Evolutionary conservation across 2,797 vertebrate species (phyloP), one percentile per base, ranked within the genome.

Genomic region (Delichon dasypus): DNA sequence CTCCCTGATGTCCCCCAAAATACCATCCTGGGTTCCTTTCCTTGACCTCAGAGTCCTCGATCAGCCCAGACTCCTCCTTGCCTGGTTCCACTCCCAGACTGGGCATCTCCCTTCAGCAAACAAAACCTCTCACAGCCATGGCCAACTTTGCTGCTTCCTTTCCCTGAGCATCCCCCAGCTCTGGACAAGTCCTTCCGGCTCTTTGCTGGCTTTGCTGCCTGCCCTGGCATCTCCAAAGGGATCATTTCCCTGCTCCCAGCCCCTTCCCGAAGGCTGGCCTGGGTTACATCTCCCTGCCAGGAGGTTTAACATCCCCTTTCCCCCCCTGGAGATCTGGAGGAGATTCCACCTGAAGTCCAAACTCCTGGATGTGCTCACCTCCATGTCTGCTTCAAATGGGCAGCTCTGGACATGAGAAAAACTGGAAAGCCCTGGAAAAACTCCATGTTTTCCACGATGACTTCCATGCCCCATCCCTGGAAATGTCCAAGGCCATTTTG

Each of bases 121-220:
- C 45, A 40, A 36, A 72, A 16, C 11, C 9, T 77, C 54, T 50
- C 70, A 40, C 8, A 40, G n/a, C 36, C 58, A 34, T n/a, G 36
- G n/a, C 26, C 45, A 45, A 3, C 11, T 18, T 13, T 23, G 36
- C 32, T 88, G 42, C 13, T 86, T 70, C 26, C 20, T 65, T 62
- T 51, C n/a, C 64, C 68, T 4, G 2, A 65, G 45, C 70, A 61
- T 38, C 65, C 40, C 34, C 10, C 50, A 45, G 48, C 67, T 77
- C 64, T 38, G 61, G 18, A 27, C 5, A 0, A 5, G 6, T n/a
- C 50, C 54, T 54, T 30, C 26, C 0, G 0, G 25, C 30, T 34
- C 44, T 48, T n/a, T n/a, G 19, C 34, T 11, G 15, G 29, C 58
- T 34, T 34, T 57, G 51, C 51, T 65, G 20, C 44, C 70, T 53